These are phyloP conservation scores for Rhagoletis pomonella DNA, from an alignment of 1,140 invertebrate species.

Conservation along the genomic window DNA sequence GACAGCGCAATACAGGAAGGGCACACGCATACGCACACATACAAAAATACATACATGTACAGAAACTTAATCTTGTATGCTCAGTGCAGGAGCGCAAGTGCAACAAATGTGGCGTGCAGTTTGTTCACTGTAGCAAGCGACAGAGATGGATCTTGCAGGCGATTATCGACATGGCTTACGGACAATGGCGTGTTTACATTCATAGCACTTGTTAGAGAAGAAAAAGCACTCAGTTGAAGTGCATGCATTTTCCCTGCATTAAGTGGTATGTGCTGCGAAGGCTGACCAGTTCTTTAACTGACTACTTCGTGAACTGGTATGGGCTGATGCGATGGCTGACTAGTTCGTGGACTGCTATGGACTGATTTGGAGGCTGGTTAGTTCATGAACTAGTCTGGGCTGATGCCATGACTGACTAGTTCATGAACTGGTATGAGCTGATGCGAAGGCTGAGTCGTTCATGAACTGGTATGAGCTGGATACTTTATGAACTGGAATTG, in stretches of 20 bases:
- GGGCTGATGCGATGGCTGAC: too few relatives aligned
- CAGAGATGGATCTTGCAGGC: slow-evolving; percentile 48
- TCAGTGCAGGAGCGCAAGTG: slow-evolving; percentile 20
- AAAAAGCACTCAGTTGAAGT: not conserved
- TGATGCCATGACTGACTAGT: too few relatives aligned
- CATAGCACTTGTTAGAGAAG: not conserved
- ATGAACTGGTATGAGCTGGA: too few relatives aligned
- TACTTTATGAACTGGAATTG: too few relatives aligned
- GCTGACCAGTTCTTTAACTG: too few relatives aligned
- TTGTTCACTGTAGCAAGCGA: slow-evolving; percentile 32
- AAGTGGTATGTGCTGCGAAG: not conserved
- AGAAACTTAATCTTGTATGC: not conserved
- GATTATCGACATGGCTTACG: slow-evolving; percentile 49
- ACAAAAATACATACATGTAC: too few relatives aligned
- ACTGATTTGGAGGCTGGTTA: too few relatives aligned
- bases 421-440: too few relatives aligned
- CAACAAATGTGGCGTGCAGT: slow-evolving; percentile 47
- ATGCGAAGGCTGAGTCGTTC: too few relatives aligned
- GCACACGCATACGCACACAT: not conserved
- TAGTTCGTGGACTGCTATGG: too few relatives aligned
- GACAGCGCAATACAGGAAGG: slow-evolving; percentile 23
- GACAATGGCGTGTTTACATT: slow-evolving; percentile 2
- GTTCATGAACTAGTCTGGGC: too few relatives aligned
- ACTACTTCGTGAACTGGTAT: too few relatives aligned
- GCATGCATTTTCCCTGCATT: not conserved